Conservation (phyloP, 1,140 invertebrate species). For the Aplysia californica region DNA sequence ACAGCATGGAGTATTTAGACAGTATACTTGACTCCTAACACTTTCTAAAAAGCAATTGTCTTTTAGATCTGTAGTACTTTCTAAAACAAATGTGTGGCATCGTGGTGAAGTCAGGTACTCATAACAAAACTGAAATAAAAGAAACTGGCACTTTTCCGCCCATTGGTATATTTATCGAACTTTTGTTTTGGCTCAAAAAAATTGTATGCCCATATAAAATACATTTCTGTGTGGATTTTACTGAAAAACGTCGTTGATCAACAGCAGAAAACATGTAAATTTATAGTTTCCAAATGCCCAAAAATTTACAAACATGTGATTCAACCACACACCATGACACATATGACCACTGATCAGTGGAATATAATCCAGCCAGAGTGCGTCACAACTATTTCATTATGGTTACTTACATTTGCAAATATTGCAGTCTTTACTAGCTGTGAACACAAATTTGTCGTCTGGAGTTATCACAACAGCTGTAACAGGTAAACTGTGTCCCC, state of each 20-base stretch:
- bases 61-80: no score
- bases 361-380: background rate
- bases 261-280: background rate
- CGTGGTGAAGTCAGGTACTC: no score
- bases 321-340: background rate
- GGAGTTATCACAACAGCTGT: conserved; percentile 85
- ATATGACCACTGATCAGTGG: background rate
- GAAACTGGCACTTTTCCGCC: no score
- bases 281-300: background rate
- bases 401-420: conserved; percentile 84
- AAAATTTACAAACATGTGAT: background rate
- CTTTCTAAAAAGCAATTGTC: no score
- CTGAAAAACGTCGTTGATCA: background rate
- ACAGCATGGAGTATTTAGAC: no score
- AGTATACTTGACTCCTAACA: no score
- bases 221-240: background rate
- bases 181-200: no score
- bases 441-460: conserved; percentile 81
- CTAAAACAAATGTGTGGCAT: no score
- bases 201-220: background rate
- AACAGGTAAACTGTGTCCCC: conserved; percentile 78
- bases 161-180: no score
- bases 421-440: conserved; percentile 87
- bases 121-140: no score
- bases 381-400: background rate